These are phyloP conservation scores for Montipora cactus DNA, from an alignment of 64 coral and sea anemone species.

Conservation along the genomic window DNA sequence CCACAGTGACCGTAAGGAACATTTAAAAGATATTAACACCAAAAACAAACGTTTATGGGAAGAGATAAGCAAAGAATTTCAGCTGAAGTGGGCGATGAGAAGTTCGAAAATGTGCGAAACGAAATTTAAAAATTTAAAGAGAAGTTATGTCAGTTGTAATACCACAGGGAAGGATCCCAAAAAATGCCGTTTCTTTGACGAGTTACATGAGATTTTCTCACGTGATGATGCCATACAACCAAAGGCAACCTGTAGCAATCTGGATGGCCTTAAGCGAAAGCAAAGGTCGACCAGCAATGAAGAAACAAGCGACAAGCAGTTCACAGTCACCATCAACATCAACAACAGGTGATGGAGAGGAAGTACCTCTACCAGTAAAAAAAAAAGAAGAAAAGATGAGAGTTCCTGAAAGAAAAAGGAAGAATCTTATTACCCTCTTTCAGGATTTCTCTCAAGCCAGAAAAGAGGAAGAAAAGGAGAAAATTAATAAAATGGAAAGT, in stretches of 20 bases:
- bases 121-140: background rate
- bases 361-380: background rate
- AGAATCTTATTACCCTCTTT: background rate
- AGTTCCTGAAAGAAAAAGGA: background rate
- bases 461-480: conserved; percentile 19
- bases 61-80: background rate
- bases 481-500: background rate
- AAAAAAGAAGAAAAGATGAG: background rate
- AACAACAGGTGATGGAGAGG: background rate
- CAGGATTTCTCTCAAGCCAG: background rate
- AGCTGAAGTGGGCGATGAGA: background rate
- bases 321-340: background rate
- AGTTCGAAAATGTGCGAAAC: background rate
- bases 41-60: background rate
- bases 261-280: background rate
- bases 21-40: background rate
- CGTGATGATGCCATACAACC: background rate
- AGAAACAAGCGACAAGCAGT: background rate
- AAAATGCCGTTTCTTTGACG: background rate
- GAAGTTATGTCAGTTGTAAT: conserved; percentile 5
- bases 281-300: background rate
- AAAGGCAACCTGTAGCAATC: background rate
- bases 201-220: background rate
- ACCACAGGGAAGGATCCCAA: background rate
- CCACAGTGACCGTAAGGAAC: background rate